phyloP scores from a whole-genome alignment of 2,888 invertebrate species.

The Drosophila histrio region DNA sequence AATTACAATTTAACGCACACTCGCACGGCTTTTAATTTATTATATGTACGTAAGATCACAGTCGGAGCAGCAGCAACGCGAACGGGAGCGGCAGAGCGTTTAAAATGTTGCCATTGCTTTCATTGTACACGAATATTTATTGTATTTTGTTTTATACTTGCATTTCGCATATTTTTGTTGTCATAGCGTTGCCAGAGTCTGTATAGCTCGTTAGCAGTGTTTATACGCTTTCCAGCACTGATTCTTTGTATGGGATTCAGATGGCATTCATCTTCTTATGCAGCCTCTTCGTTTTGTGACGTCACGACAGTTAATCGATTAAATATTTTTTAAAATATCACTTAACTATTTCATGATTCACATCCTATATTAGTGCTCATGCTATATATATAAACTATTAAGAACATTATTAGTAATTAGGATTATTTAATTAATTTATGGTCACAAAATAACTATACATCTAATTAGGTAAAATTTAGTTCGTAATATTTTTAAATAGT shows the following conservation, averaged over 20 bases:
- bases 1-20: constrained; percentile 36
- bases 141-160: constrained; percentile 65
- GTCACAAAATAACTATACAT: too few relatives aligned
- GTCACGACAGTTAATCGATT: background rate
- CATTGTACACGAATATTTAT: constrained; percentile 56
- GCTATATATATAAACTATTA: too few relatives aligned
- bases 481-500: background rate
- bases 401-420: too few relatives aligned
- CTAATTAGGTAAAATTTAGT: background rate
- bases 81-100: constrained; percentile 52
- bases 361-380: too few relatives aligned
- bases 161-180: constrained; percentile 63
- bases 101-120: constrained; percentile 58
- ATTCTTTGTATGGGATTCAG: background rate
- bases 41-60: constrained; percentile 52
- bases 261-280: background rate
- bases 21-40: constrained; percentile 42
- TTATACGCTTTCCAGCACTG: constrained; percentile 32
- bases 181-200: constrained; percentile 45
- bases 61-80: constrained; percentile 49
- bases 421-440: too few relatives aligned
- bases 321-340: background rate
- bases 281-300: background rate
- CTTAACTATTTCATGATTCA: background rate
- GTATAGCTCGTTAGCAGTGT: too few relatives aligned